These are phyloP conservation scores for Tamandua tetradactyla DNA, from an alignment of 2,797 vertebrate genomes.

Conservation along the genomic window DNA sequence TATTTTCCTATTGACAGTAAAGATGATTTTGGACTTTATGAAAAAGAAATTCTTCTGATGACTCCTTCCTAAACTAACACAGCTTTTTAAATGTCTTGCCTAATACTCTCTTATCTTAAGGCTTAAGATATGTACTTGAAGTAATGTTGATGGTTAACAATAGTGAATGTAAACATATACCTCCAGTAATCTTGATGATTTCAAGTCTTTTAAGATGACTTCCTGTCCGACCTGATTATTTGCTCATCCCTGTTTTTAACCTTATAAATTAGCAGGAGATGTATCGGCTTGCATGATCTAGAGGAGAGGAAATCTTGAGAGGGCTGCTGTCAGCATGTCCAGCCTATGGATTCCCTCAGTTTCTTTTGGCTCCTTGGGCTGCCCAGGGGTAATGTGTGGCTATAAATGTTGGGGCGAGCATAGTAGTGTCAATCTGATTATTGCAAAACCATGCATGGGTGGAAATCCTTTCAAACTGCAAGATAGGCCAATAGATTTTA, in stretches of 20 bases:
- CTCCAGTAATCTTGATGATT: neutral
- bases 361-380: neutral
- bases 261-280: neutral
- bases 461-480: neutral
- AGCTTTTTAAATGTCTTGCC: neutral
- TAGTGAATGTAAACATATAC: neutral
- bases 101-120: neutral
- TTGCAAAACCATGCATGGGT: neutral
- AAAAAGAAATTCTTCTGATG: neutral
- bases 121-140: neutral
- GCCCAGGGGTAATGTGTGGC: neutral
- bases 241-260: neutral
- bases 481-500: neutral
- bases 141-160: neutral
- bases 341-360: too few relatives aligned
- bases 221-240: neutral
- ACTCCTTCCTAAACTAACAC: neutral
- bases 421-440: neutral
- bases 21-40: neutral
- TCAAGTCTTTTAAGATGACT: neutral
- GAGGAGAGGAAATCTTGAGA: neutral
- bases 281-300: neutral
- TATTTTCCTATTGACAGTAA: neutral
- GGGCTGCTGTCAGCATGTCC: accelerated
- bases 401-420: neutral